Conservation (phyloP, 1,140 invertebrate genomes). For the Drosophila eugracilis region DNA sequence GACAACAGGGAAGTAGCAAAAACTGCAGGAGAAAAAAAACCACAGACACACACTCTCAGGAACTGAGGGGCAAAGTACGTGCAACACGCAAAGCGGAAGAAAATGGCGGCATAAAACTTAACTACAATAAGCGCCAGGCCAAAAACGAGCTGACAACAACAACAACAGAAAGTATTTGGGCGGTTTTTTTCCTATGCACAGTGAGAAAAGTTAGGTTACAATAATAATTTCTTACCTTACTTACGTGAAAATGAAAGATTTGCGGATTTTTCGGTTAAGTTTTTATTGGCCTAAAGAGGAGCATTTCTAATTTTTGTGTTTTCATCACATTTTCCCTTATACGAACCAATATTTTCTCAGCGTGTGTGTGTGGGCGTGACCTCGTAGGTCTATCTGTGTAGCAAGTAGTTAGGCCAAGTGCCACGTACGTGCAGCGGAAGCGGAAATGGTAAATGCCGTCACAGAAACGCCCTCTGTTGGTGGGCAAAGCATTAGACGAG, state of each 20-base stretch:
- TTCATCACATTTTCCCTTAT: not conserved
- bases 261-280: too few relatives aligned
- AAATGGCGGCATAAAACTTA: conserved; percentile 76
- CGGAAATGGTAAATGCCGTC: conserved; percentile 64
- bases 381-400: conserved; percentile 35
- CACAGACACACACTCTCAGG: conserved; percentile 4
- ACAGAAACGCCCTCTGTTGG: conserved; percentile 25
- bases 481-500: not conserved
- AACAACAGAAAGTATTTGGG: conserved; percentile 38
- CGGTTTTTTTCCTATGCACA: conserved; percentile 13
- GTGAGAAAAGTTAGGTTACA: too few relatives aligned
- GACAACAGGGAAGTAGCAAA: conserved; percentile 4
- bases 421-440: conserved; percentile 71
- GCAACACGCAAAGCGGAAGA: conserved; percentile 68
- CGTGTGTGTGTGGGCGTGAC: conserved; percentile 22
- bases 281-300: too few relatives aligned
- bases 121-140: conserved; percentile 69
- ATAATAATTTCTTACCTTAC: too few relatives aligned
- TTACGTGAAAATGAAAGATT: too few relatives aligned
- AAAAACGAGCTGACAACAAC: conserved; percentile 66
- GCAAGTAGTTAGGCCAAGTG: conserved; percentile 69
- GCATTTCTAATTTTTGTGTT: too few relatives aligned
- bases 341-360: not conserved
- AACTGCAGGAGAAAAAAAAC: not conserved
- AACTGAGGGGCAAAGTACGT: conserved; percentile 33